Evolutionary conservation across 2,797 vertebrate genomes (phyloP).

Genomic region (Pteronotus mesoamericanus): DNA sequence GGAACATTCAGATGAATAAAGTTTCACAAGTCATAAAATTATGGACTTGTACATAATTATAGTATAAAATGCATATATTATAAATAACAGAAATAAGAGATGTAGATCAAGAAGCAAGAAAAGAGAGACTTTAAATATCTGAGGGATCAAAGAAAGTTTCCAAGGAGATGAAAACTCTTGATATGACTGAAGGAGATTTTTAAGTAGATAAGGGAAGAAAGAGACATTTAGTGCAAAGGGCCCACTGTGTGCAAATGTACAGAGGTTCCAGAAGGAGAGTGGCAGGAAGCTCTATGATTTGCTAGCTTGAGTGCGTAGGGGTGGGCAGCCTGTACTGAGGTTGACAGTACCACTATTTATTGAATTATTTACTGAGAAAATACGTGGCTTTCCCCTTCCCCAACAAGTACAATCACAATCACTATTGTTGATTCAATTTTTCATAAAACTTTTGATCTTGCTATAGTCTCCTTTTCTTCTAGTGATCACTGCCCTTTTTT

Average conservation of each 20-base stretch:
- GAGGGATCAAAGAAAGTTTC: neutral
- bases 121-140: neutral
- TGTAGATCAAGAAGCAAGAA: neutral
- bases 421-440: conserved; percentile 10
- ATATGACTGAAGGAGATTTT: neutral
- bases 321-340: neutral
- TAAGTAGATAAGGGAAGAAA: neutral
- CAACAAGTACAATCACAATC: neutral
- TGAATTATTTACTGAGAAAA: neutral
- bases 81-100: neutral
- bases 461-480: neutral
- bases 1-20: neutral
- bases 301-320: neutral
- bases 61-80: neutral
- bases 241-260: neutral
- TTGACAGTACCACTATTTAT: neutral
- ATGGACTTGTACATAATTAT: neutral
- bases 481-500: neutral
- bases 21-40: too few species aligned
- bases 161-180: neutral
- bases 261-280: neutral
- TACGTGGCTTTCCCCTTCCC: neutral
- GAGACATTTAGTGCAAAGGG: neutral
- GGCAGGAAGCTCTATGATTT: neutral
- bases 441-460: neutral